Percentiles rank a stretch among this genome's conserved stretches.
Evolutionary conservation across 2,113 vertebrate genomes (phyloP).

Genomic region (Zeus faber): DNA sequence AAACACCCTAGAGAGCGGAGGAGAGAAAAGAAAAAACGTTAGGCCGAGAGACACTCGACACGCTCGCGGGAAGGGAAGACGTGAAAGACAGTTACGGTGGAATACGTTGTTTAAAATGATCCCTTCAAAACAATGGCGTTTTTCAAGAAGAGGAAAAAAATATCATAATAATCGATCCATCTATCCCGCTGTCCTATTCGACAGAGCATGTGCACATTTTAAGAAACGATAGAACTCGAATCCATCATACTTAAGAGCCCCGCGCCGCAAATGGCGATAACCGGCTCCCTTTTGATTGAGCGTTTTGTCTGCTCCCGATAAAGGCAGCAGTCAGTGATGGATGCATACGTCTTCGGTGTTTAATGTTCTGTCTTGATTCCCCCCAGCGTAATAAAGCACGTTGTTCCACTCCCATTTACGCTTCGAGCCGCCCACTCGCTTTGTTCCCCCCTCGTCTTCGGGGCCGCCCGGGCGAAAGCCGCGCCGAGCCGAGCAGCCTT

Average conservation of each 20-base stretch:
- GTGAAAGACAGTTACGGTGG: no score
- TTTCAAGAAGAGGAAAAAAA: not conserved
- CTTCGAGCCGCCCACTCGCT: constrained; percentile 45
- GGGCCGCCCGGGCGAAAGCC: constrained; percentile 44
- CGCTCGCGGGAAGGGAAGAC: no score
- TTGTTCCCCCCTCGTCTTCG: constrained; percentile 30
- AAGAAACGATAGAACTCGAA: constrained; percentile 51
- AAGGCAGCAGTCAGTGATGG: constrained; percentile 57
- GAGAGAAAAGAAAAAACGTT: no score
- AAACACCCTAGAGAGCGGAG: no score
- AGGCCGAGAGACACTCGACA: no score
- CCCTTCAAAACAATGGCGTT: constrained; percentile 3
- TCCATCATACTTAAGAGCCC: constrained; percentile 60
- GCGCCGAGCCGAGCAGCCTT: constrained; percentile 10
- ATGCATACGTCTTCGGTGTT: constrained; percentile 54
- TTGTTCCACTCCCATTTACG: constrained; percentile 43
- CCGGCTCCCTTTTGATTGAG: constrained; percentile 50
- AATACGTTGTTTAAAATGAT: no score
- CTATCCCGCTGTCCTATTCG: constrained; percentile 42
- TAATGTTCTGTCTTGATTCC: constrained; percentile 56
- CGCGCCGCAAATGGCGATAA: constrained; percentile 49
- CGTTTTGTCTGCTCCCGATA: constrained; percentile 42
- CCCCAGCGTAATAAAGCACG: constrained; percentile 51
- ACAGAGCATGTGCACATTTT: constrained; percentile 59
- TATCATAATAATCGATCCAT: constrained; percentile 12